Evolutionary conservation across 2,797 vertebrate genomes (phyloP).

Genomic region (Acipenser transmontanus): DNA sequence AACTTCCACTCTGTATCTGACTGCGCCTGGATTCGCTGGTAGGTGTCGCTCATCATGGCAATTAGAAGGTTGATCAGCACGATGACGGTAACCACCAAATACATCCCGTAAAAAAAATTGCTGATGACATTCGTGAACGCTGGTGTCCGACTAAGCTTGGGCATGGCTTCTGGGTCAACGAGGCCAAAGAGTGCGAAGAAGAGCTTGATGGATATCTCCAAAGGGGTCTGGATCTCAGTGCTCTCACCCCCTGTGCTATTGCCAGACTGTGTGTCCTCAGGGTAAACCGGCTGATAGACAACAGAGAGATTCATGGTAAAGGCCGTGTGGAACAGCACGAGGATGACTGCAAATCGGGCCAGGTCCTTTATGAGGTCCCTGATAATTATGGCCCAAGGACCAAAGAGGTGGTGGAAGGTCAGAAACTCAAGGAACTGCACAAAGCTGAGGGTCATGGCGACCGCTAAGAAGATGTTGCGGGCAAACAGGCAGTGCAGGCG

Average conservation of each 20-base stretch:
- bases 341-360: slow-evolving; percentile 46
- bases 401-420: slow-evolving; percentile 52
- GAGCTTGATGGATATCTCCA: slow-evolving; percentile 40
- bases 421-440: slow-evolving; percentile 53
- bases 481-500: slow-evolving; percentile 41
- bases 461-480: slow-evolving; percentile 42
- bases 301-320: slow-evolving; percentile 48
- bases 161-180: slow-evolving; percentile 35
- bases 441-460: slow-evolving; percentile 47
- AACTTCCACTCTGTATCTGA: slow-evolving; percentile 55
- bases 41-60: slow-evolving; percentile 56
- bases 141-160: slow-evolving; percentile 27
- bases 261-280: not conserved
- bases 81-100: slow-evolving; percentile 46
- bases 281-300: slow-evolving; percentile 44
- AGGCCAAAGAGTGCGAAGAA: slow-evolving; percentile 50
- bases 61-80: slow-evolving; percentile 53
- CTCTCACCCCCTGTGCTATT: not conserved
- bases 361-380: slow-evolving; percentile 51
- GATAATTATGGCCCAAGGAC: slow-evolving; percentile 52
- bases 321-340: slow-evolving; percentile 46
- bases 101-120: slow-evolving; percentile 42
- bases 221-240: slow-evolving; percentile 25
- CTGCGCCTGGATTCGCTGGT: slow-evolving; percentile 51
- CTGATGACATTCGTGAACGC: slow-evolving; percentile 29